phyloP scores from a whole-genome alignment of 2,113 vertebrate species.

The Gadus chalcogrammus region DNA sequence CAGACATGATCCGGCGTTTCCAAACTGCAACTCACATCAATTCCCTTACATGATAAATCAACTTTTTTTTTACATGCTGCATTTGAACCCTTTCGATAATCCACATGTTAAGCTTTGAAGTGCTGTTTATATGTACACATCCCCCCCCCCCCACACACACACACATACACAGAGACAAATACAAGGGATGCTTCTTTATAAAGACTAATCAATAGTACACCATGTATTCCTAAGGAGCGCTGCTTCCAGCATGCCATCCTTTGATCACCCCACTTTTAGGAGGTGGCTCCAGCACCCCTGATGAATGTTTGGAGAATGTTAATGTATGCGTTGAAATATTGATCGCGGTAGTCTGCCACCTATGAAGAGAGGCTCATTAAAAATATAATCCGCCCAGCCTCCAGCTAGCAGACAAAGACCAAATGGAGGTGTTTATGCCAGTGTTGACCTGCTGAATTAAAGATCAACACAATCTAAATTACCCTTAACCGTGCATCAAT shows the following conservation, averaged over 20 bases:
- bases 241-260: constrained; percentile 69
- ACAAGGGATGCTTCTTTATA: constrained; percentile 38
- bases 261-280: constrained; percentile 64
- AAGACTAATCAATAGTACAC: constrained; percentile 62
- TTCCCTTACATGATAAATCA: neutral
- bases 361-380: constrained; percentile 61
- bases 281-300: constrained; percentile 31
- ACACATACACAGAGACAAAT: constrained; percentile 39
- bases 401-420: constrained; percentile 64
- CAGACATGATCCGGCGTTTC: no score
- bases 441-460: constrained; percentile 74
- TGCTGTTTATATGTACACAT: constrained; percentile 20
- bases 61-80: neutral
- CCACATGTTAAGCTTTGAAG: constrained; percentile 1
- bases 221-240: constrained; percentile 53
- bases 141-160: constrained; percentile 17
- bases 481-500: constrained; percentile 63
- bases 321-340: constrained; percentile 78
- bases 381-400: constrained; percentile 64
- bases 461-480: constrained; percentile 71
- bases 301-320: constrained; percentile 72
- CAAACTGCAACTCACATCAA: no score
- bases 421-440: constrained; percentile 61
- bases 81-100: constrained; percentile 5
- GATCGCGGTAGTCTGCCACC: constrained; percentile 67